Evolutionary conservation across 2,888 invertebrate genomes (phyloP), one percentile per base, ranked within the genome.

Genomic region (Tetheella fluctuosa): DNA sequence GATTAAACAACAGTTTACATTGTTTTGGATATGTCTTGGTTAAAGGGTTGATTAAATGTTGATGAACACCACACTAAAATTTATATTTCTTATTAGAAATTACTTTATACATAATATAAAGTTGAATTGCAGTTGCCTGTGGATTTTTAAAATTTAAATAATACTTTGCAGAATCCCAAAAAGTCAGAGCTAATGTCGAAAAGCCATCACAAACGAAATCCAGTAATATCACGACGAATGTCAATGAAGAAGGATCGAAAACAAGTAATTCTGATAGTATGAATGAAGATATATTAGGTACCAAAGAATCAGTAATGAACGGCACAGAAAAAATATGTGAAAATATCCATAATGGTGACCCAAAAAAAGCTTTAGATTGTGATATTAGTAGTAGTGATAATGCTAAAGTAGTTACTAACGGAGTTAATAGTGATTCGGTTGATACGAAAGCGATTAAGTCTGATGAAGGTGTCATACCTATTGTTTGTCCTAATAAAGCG

Each of bases 301-400:
- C 91, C 92, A 93, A 92, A 92, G 92, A 91, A 85, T 74, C 86
- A 85, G 80, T 87, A 81, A 76, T 85, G 65, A 93, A 93, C 72
- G 92, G 93, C 77, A 87, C 89, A 72, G 86, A 87, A 63, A 82
- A 79, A 73, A 70, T 76, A 67, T 71, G 68, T 68, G 82, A 83
- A 69, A 85, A 81, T 74, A 79, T 89, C 80, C 71, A 86, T 70
- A 92, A 93, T 74, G 91, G 91, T 79, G 84, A 88, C 70, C 78
- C 86, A 79, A 91, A 87, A 86, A 87, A 86, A 82, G 79, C 84
- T 82, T 85, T 84, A 81, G 89, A 91, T 85, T 93, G 93, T 92
- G 93, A 93, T 93, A 93, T 92, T 93, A 92, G 90, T 86, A 89
- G 87, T 92, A 92, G 84, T 89, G 84, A 86, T 89, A 90, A 84